Conservation (phyloP, 2,888 invertebrate species). For the Metopia argyrocephala region DNA sequence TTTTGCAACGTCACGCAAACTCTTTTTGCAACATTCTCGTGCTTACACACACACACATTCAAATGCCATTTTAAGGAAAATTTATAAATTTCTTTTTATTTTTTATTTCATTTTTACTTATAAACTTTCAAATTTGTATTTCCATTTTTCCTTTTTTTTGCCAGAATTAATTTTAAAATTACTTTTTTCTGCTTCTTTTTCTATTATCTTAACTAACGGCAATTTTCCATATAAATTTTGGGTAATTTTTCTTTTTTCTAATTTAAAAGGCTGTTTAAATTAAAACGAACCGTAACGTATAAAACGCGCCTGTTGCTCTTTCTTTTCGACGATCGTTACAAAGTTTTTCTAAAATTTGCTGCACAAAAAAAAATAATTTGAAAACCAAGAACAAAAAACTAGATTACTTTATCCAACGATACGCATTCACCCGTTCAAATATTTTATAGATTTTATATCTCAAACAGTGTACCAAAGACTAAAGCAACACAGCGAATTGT, state of each 20-base stretch:
- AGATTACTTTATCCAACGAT: neutral
- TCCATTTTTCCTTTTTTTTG: neutral
- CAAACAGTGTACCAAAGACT: constrained; percentile 62
- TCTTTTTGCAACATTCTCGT: neutral
- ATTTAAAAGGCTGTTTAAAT: constrained; percentile 12
- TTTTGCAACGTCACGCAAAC: constrained; percentile 60
- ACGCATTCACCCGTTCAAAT: constrained; percentile 51
- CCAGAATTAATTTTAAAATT: neutral
- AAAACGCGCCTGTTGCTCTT: constrained; percentile 8
- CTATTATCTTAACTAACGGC: constrained; percentile 13
- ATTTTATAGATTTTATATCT: constrained; percentile 56
- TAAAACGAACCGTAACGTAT: constrained; percentile 17
- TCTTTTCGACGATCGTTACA: neutral
- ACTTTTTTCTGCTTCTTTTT: neutral
- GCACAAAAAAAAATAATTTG: neutral
- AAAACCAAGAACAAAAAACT: neutral
- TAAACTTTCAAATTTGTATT: neutral
- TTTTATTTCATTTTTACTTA: neutral
- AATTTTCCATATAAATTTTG: constrained; percentile 21
- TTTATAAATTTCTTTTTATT: constrained; percentile 20
- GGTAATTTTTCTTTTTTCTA: constrained; percentile 17
- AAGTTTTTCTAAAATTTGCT: constrained; percentile 3
- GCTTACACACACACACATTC: neutral
- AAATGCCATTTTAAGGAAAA: constrained; percentile 8
- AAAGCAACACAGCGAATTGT: constrained; percentile 51